Base-by-base conservation (phyloP, 2,888 invertebrate species). In the Ormyrus nitidulus region DNA sequence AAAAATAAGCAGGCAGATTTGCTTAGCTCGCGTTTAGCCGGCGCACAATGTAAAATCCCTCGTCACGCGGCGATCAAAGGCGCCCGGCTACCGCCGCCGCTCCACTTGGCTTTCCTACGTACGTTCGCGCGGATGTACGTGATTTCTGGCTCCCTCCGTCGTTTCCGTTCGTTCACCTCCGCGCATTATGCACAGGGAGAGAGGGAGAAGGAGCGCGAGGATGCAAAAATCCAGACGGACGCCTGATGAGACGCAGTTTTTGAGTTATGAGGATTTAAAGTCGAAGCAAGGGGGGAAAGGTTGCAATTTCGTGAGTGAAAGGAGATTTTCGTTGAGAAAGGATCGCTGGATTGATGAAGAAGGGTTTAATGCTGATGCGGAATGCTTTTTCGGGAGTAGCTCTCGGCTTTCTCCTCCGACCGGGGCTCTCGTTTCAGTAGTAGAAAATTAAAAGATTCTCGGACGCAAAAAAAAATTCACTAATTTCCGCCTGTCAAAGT, bases 1-100 rank as follows among this genome's bases (percentile, higher is more conserved):
- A 34, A 34, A 34, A 34, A 34, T 34, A 34, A 34, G 34, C 34
- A 34, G 34, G 34, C 34, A 34, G 34, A 34, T 4, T 34, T 34
- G 34, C 34, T 65, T 11, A 13, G 49, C 49, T 48, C 19, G 48
- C 13, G 19, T 70, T n/a, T 65, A 13, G 6, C 8, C 46, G 48
- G 9, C 2, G 66, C 48, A 84, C 78, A 86, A 87, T 86, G 84
- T 85, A 84, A 87, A 88, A 83, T 85, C 86, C 85, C 86, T 83
- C 87, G 88, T 89, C 89, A 89, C 86, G 85, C 84, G 81, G 76
- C 85, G 88, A 88, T 89, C 87, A 88, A 88, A 88, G 34, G 87
- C 84, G n/a, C 84, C 86, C 87, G 34, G 87, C 84, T 8, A 84
- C 86, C 87, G 83, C 82, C 73, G 5, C 6, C 53, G 11, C 64